These are phyloP conservation scores for Tetraneura akinire DNA, from an alignment of 1,140 invertebrate species.

Conservation along the genomic window DNA sequence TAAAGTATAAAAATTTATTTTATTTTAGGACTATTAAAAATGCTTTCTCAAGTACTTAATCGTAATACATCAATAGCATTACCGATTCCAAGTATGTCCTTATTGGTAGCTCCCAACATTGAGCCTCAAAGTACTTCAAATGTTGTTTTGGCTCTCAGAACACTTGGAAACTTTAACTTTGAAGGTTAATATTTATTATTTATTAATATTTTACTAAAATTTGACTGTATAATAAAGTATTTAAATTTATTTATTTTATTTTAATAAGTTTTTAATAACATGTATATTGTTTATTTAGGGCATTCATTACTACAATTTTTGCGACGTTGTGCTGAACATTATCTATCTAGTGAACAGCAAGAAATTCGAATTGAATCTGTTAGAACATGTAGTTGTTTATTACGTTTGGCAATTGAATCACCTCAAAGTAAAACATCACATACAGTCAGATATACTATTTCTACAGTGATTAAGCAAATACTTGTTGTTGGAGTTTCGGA, in stretches of 20 bases:
- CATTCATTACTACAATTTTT: conserved; percentile 92
- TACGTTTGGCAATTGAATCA: conserved; percentile 74
- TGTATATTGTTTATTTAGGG: conserved; percentile 60
- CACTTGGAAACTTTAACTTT: conserved; percentile 95
- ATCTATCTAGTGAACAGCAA: conserved; percentile 86
- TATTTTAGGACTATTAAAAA: conserved; percentile 66
- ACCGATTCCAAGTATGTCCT: too few relatives aligned
- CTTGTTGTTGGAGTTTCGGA: conserved; percentile 94
- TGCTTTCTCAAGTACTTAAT: conserved; percentile 75
- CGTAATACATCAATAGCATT: conserved; percentile 56
- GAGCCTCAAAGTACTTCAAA: conserved; percentile 71
- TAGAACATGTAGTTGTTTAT: conserved; percentile 84
- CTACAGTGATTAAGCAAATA: conserved; percentile 86
- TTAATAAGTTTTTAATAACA: too few relatives aligned
- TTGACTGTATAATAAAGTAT: too few relatives aligned
- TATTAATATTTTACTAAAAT: background rate
- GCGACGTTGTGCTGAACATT: conserved; percentile 86
- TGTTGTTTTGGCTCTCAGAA: conserved; percentile 88
- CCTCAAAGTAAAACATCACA: conserved; percentile 65
- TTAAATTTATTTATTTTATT: too few relatives aligned
- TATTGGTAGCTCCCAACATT: background rate
- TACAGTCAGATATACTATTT: conserved; percentile 82
- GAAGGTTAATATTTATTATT: conserved; percentile 64
- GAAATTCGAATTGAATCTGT: conserved; percentile 94
- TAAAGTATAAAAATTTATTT: conserved; percentile 54